Evolutionary conservation across 1,140 invertebrate genomes (phyloP).

Genomic region (Saccostrea echinata): DNA sequence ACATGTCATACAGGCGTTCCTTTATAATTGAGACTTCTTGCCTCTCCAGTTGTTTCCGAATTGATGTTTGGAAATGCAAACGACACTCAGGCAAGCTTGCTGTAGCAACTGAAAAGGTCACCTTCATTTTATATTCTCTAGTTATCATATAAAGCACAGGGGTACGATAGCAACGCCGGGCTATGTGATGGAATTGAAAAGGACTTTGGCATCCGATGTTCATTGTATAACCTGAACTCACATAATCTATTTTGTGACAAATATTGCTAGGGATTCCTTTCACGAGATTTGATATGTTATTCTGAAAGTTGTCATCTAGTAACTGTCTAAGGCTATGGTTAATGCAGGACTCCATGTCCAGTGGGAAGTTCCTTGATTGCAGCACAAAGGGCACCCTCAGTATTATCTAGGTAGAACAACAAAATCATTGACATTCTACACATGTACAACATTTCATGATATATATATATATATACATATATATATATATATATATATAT

Average conservation of each 20-base stretch:
- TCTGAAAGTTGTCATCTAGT: neutral
- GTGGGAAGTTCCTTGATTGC: neutral
- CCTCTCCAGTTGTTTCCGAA: neutral
- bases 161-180: neutral
- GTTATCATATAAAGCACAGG: neutral
- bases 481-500: too few species aligned
- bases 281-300: neutral
- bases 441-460: too few species aligned
- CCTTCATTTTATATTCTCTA: neutral
- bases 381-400: conserved; percentile 20
- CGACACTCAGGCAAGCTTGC: neutral
- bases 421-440: neutral
- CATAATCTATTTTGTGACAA: neutral
- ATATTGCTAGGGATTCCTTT: neutral
- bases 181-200: neutral
- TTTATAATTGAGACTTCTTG: neutral
- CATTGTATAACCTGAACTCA: neutral
- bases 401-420: neutral
- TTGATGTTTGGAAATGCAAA: neutral
- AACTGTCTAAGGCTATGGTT: neutral
- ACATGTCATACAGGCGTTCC: conserved; percentile 1
- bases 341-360: conserved; percentile 19
- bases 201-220: neutral
- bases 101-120: neutral
- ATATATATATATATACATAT: too few species aligned